Evolutionary conservation across 1,140 invertebrate species (phyloP).

Genomic region (Arctopsyche grandis): DNA sequence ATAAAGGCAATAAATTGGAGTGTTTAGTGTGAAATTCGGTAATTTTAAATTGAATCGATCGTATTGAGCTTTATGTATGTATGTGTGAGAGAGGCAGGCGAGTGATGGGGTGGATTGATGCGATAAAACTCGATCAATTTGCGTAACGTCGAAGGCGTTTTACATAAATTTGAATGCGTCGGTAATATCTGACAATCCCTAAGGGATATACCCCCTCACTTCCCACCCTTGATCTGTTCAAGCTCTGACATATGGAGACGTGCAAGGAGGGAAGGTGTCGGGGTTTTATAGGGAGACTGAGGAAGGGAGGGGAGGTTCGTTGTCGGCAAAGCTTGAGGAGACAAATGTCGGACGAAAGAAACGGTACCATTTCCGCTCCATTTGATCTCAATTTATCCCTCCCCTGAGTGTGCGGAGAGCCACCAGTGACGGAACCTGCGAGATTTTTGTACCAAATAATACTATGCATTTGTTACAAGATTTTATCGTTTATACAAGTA

Average conservation of each 20-base stretch:
- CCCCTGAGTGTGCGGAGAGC: background rate
- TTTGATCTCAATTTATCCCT: conserved; percentile 44
- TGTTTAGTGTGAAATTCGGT: background rate
- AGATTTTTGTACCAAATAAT: too few species aligned
- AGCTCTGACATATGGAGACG: background rate
- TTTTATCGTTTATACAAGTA: too few species aligned
- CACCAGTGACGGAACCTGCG: background rate
- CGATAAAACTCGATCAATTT: background rate
- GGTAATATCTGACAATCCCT: conserved; percentile 28
- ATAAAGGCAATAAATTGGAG: background rate
- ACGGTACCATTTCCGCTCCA: conserved; percentile 46
- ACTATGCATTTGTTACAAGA: too few species aligned
- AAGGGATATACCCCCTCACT: background rate
- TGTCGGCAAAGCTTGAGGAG: conserved; percentile 1
- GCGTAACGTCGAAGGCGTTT: conserved; percentile 3
- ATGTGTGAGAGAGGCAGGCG: too few species aligned
- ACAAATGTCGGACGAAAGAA: conserved; percentile 45
- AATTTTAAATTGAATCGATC: background rate
- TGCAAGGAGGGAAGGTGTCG: background rate
- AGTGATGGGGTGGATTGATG: too few species aligned
- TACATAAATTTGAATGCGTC: background rate
- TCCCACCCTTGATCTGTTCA: too few species aligned
- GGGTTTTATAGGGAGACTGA: background rate
- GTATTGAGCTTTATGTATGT: background rate
- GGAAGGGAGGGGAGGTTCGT: background rate